Conservation (phyloP, 2,797 vertebrate genomes). For the Rhyacichthys aspro region DNA sequence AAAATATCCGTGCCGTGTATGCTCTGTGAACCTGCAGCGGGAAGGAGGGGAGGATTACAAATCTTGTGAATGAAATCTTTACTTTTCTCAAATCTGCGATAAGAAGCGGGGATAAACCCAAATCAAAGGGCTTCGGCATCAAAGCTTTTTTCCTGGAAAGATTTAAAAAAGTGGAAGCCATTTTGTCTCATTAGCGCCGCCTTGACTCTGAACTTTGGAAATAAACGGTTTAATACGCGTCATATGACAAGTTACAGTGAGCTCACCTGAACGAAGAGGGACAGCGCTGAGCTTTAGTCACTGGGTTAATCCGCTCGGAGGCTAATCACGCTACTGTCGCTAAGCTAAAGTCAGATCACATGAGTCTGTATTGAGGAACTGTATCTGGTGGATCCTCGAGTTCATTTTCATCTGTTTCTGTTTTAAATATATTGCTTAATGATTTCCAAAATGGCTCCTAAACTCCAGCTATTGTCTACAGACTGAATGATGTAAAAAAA, state of each 20-base stretch:
- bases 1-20: too few species aligned
- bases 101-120: conserved; percentile 33
- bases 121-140: conserved; percentile 36
- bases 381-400: too few species aligned
- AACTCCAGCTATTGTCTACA: background rate
- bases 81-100: background rate
- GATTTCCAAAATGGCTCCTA: too few species aligned
- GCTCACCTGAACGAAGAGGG: conserved; percentile 33
- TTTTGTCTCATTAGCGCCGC: conserved; percentile 45
- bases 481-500: conserved; percentile 38
- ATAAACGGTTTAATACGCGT: conserved; percentile 51
- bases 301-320: conserved; percentile 62
- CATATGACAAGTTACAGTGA: conserved; percentile 55
- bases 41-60: too few species aligned
- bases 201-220: conserved; percentile 37
- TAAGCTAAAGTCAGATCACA: conserved; percentile 60
- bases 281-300: conserved; percentile 24
- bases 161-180: conserved; percentile 31
- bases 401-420: too few species aligned
- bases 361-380: conserved; percentile 33
- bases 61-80: conserved; percentile 7
- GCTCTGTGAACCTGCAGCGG: too few species aligned
- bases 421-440: too few species aligned
- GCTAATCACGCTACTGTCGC: conserved; percentile 60
- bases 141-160: conserved; percentile 43